Evolutionary conservation across 2,113 vertebrate species (phyloP), one percentile per base, ranked within the genome.

Genomic region (Sakesphorus luctuosus): DNA sequence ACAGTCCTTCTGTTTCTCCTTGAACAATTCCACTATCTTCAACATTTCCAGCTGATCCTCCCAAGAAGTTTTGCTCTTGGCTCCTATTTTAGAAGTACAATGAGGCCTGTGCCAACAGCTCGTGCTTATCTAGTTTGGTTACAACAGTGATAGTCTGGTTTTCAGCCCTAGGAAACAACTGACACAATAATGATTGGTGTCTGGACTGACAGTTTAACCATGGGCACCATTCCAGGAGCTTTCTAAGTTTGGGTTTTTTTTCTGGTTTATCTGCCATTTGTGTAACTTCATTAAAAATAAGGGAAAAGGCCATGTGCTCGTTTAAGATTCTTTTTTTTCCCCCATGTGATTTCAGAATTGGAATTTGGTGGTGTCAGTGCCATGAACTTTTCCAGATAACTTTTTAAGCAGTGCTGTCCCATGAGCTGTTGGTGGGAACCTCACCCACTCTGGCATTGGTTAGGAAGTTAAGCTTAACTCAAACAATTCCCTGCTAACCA

Each of bases 91-190:
- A 0, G 40, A 76, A 88, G 40, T 65, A 46, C 35, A 91, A 31
- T 17, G 71, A 90, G 85, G 36, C 6, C 25, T 28, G 67, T 79
- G 87, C 87, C 81, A 96, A 68, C 28, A 87, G 74, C 23, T 53
- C 49, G 40, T 72, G 85, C 95, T 88, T 95, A 92, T 72, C 67
- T 90, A 80, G 63, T 71, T 82, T 91, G 88, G 75, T 71, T 93
- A 90, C 71, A 88, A 49, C 11, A 94, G 74, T 76, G 87, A 68
- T 5, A 26, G 36, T 77, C 85, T 90, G 79, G 11, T 76, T 94
- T 80, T 92, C 59, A 91, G 46, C 53, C 63, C 18, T 73, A 52
- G 58, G 72, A 94, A 90, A 76, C 79, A 94, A 85, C 50, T 84
- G 94, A 94, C 84, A 91, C 46, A 88, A 87, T 66, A 87, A 3